phyloP scores from a whole-genome alignment of 23 tunicate genomes.

The Botrylloides violaceus region DNA sequence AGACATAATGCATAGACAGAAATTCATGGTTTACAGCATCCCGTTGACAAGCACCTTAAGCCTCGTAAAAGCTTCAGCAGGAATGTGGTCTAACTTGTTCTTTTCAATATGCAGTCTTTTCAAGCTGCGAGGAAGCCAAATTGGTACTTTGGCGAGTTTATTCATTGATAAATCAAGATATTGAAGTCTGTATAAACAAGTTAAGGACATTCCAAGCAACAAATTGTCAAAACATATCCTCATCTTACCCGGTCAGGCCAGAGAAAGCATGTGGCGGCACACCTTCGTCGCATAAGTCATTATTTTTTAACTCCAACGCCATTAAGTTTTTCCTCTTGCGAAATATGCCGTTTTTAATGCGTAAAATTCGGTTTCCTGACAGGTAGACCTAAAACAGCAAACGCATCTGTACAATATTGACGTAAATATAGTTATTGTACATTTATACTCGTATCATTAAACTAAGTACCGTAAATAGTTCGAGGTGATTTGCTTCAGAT shows the following conservation, averaged over 20 bases:
- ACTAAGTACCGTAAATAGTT: too few species aligned
- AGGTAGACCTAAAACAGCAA: conserved; percentile 45
- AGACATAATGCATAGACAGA: neutral
- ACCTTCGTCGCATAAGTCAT: conserved; percentile 30
- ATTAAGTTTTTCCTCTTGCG: conserved; percentile 29
- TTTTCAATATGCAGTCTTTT: conserved; percentile 52
- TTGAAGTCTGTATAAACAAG: conserved; percentile 29
- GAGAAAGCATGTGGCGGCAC: conserved; percentile 33
- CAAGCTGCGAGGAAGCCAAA: conserved; percentile 29
- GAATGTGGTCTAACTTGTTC: conserved; percentile 26
- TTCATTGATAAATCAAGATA: conserved; percentile 52
- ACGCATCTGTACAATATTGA: too few species aligned
- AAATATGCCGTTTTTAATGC: conserved; percentile 40
- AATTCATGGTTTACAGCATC: neutral
- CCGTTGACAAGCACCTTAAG: conserved; percentile 18
- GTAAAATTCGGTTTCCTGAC: conserved; percentile 31
- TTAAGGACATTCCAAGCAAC: too few species aligned
- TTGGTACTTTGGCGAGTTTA: conserved; percentile 25
- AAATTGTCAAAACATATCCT: too few species aligned
- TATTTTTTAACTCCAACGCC: conserved; percentile 36
- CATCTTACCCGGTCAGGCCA: conserved; percentile 39
- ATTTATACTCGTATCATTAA: too few species aligned
- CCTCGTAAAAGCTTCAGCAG: conserved; percentile 10
- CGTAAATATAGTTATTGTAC: too few species aligned
- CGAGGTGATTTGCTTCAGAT: too few species aligned